A percentile compares a stretch with the other conserved stretches of the same genome.
Conservation (phyloP, 2,113 vertebrate species). For the Xiphias gladius region DNA sequence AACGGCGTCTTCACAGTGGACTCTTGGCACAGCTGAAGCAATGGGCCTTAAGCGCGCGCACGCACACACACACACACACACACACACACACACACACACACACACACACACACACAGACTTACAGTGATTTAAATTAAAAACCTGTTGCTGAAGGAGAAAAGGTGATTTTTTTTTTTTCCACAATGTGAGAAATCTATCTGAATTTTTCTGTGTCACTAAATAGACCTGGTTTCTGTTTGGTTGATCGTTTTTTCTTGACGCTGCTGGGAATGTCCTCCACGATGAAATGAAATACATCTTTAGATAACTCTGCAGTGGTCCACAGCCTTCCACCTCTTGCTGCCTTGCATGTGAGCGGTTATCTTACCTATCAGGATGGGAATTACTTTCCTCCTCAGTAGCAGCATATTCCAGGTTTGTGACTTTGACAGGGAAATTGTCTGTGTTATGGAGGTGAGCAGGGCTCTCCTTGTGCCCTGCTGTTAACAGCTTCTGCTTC, state of each 20-base stretch:
- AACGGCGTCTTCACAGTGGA: constrained; percentile 50
- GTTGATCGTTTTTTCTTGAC: background rate
- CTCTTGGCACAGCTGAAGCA: constrained; percentile 41
- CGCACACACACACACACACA: background rate
- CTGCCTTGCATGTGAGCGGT: background rate
- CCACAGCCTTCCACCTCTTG: background rate
- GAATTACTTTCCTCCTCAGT: constrained; percentile 46
- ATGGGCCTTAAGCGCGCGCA: constrained; percentile 1
- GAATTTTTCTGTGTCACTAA: background rate
- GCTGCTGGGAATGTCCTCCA: background rate
- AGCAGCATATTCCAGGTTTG: constrained; percentile 47
- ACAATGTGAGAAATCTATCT: background rate
- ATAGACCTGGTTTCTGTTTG: background rate
- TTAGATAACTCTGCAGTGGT: background rate
- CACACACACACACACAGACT: background rate
- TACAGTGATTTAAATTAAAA: constrained; percentile 37
- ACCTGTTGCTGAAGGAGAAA: constrained; percentile 20
- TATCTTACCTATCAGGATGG: constrained; percentile 20
- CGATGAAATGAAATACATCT: background rate
- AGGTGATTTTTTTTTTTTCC: constrained; percentile 5
- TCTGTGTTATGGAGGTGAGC: constrained; percentile 47
- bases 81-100: constrained; percentile 10
- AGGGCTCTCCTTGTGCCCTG: constrained; percentile 25
- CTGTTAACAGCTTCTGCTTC: constrained; percentile 56
- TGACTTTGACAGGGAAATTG: constrained; percentile 56